These are phyloP conservation scores for Hyperoplus lanceolatus DNA, from an alignment of 2,797 vertebrate genomes.

Conservation along the genomic window DNA sequence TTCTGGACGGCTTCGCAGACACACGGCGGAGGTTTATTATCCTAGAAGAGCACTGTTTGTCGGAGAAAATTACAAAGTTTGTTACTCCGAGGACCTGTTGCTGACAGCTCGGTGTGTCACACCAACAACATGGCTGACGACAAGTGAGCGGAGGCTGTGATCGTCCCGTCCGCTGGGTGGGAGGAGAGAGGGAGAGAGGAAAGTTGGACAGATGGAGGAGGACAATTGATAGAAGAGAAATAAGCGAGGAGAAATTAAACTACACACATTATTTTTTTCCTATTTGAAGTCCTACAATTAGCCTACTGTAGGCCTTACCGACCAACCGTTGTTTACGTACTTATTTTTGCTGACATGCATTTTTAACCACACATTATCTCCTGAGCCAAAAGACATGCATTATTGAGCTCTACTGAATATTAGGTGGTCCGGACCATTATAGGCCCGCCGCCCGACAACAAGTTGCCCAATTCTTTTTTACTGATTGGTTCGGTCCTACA, in stretches of 20 bases:
- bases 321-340: too few relatives aligned
- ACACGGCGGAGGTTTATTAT: neutral
- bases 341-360: neutral
- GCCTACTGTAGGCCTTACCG: too few relatives aligned
- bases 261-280: neutral
- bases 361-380: neutral
- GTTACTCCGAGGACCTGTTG: constrained; percentile 77
- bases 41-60: neutral
- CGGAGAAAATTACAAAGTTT: constrained; percentile 25
- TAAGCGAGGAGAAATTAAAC: neutral
- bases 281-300: rapidly evolving
- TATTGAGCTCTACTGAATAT: constrained; percentile 7
- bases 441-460: neutral
- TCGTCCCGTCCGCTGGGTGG: constrained; percentile 57
- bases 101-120: constrained; percentile 81
- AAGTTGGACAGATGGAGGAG: constrained; percentile 37
- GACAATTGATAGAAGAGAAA: constrained; percentile 23
- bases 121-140: constrained; percentile 86
- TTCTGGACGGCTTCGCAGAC: neutral
- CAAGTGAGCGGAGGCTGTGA: constrained; percentile 60
- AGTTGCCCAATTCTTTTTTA: neutral
- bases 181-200: constrained; percentile 59
- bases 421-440: neutral
- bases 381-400: neutral
- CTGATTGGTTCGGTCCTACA: rapidly evolving